These are phyloP conservation scores for Philhelius pedissequus DNA, from an alignment of 2,888 invertebrate genomes.

Conservation along the genomic window DNA sequence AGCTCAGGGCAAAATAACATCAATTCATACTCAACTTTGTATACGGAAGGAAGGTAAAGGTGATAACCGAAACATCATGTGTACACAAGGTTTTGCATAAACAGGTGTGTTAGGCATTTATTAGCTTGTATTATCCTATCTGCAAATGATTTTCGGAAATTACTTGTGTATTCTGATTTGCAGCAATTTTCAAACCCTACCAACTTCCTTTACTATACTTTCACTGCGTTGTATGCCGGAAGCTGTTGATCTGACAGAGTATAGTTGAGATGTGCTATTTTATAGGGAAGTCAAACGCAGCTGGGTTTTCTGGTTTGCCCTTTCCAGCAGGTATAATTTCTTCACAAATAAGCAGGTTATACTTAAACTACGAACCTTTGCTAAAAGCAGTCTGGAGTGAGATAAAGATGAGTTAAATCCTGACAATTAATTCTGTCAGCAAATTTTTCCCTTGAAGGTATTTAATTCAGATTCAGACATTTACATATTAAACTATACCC, in stretches of 20 bases:
- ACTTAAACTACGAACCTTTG: background rate
- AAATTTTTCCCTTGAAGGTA: slow-evolving; percentile 56
- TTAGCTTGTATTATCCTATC: slow-evolving; percentile 57
- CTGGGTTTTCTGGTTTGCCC: background rate
- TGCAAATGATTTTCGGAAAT: slow-evolving; percentile 58
- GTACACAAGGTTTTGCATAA: slow-evolving; percentile 28
- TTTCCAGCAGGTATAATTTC: background rate
- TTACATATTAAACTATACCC: slow-evolving; percentile 45
- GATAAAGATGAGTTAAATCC: slow-evolving; percentile 40
- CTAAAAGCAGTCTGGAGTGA: background rate
- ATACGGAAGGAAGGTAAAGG: slow-evolving; percentile 46
- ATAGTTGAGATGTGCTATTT: background rate
- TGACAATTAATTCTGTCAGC: slow-evolving; percentile 63
- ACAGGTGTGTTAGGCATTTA: slow-evolving; percentile 57
- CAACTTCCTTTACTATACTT: background rate
- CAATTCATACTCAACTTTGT: slow-evolving; percentile 50
- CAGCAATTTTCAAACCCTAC: background rate
- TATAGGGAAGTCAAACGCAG: slow-evolving; percentile 1
- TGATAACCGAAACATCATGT: slow-evolving; percentile 20
- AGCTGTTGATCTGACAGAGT: slow-evolving; percentile 6
- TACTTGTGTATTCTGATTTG: slow-evolving; percentile 44
- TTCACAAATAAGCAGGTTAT: background rate
- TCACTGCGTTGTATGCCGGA: background rate
- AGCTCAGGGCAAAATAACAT: slow-evolving; percentile 26
- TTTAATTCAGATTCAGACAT: slow-evolving; percentile 54